phyloP scores from a whole-genome alignment of 2,113 vertebrate genomes.

The Archilochus colubris region DNA sequence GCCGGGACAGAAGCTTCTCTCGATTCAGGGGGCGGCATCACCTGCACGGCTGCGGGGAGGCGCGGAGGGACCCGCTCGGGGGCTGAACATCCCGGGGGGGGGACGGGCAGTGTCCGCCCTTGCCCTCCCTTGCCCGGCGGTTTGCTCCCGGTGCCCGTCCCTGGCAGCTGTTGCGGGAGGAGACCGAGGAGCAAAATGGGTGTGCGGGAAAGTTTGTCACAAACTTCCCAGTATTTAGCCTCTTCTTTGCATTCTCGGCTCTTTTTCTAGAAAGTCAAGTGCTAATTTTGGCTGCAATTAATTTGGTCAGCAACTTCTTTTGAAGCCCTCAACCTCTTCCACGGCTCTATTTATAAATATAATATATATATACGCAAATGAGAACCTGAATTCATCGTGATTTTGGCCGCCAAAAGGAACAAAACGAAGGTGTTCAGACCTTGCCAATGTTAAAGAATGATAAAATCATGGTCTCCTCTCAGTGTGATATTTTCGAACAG shows the following conservation, averaged over 20 bases:
- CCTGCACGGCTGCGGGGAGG: not conserved
- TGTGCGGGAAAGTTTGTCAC: not conserved
- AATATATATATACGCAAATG: not conserved
- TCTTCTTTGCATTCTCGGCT: not conserved
- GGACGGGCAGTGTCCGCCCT: not conserved
- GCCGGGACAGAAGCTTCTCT: not conserved
- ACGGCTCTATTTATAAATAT: not conserved
- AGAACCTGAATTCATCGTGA: not conserved
- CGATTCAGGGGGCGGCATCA: not conserved
- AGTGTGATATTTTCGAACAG: not conserved
- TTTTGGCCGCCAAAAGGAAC: not conserved
- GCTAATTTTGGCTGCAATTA: not conserved
- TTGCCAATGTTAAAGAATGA: not conserved
- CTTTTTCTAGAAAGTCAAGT: not conserved
- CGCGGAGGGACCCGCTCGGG: not conserved
- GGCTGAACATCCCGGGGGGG: not conserved
- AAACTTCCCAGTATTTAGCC: not conserved
- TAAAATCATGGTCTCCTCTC: not conserved
- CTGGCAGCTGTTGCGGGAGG: not conserved
- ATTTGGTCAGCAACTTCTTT: not conserved
- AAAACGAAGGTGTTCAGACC: not conserved
- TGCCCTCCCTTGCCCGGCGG: not conserved
- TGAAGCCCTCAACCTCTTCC: not conserved
- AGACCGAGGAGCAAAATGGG: not conserved
- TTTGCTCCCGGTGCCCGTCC: not conserved